A percentile compares a stretch with the other conserved stretches of the same genome.
phyloP scores from a whole-genome alignment of 2,113 vertebrate genomes.

The Setophaga petechia region DNA sequence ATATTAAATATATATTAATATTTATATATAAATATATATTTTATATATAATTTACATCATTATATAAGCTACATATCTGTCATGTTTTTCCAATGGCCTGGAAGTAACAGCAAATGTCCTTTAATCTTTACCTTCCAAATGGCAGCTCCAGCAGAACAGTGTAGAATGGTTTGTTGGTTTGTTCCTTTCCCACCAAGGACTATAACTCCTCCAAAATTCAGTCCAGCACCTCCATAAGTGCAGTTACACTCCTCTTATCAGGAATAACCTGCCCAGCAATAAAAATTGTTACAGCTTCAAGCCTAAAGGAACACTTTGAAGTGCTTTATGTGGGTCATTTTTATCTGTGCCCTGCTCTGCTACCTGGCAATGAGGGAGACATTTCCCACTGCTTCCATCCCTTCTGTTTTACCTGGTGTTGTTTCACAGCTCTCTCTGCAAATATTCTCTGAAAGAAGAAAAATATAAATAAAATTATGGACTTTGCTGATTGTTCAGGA shows the following conservation, averaged over 20 bases:
- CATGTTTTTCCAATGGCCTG: neutral
- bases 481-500: neutral
- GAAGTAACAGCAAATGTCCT: rapidly evolving
- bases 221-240: neutral
- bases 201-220: neutral
- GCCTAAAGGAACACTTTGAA: neutral
- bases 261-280: neutral
- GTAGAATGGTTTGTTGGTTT: neutral
- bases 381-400: neutral
- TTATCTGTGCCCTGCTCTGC: neutral
- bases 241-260: neutral
- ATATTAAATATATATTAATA: neutral
- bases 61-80: rapidly evolving
- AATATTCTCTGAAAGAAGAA: neutral
- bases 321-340: neutral
- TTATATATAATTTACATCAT: neutral
- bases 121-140: neutral
- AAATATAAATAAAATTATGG: neutral
- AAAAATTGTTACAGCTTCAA: neutral
- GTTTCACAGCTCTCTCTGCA: neutral
- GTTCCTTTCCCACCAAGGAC: neutral
- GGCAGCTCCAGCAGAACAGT: neutral
- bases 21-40: neutral
- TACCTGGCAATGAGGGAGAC: neutral
- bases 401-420: neutral